A percentile compares a stretch with the other conserved stretches of the same genome.
phyloP scores from a whole-genome alignment of 2,888 invertebrate species.

The Ectobius pallidus region DNA sequence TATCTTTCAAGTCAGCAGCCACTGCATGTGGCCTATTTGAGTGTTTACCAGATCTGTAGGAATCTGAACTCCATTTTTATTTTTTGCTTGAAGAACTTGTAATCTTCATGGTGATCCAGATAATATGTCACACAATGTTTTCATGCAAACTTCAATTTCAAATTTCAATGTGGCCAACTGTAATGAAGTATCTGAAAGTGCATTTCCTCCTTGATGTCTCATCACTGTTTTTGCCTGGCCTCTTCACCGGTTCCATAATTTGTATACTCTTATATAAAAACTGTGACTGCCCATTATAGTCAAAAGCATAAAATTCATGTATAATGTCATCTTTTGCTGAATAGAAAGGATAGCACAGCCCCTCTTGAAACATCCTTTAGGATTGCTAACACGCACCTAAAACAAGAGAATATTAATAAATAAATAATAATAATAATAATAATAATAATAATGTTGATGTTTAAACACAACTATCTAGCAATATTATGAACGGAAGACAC shows the following conservation, averaged over 20 bases:
- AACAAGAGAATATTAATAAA: no score
- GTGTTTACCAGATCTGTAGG: not conserved
- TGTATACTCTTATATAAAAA: not conserved
- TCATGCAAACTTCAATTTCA: not conserved
- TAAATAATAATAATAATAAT: no score
- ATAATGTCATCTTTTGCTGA: not conserved
- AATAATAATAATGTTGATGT: no score
- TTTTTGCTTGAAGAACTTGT: not conserved
- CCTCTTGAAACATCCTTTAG: no score
- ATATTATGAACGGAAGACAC: no score
- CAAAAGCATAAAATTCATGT: not conserved
- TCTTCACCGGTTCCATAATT: not conserved
- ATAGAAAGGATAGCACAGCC: not conserved
- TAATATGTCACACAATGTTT: not conserved
- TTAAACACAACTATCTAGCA: no score
- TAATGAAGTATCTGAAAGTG: not conserved
- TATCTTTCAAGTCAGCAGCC: not conserved
- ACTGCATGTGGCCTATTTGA: not conserved
- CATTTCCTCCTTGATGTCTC: not conserved
- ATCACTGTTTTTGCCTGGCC: not conserved
- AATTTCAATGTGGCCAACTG: not conserved
- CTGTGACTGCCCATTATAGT: not conserved
- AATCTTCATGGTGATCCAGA: not conserved
- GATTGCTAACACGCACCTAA: no score
- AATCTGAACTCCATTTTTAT: not conserved